Evolutionary conservation across 2,888 invertebrate genomes (phyloP), one percentile per base, ranked within the genome.

Genomic region (Mesorhabditis spiculigera): DNA sequence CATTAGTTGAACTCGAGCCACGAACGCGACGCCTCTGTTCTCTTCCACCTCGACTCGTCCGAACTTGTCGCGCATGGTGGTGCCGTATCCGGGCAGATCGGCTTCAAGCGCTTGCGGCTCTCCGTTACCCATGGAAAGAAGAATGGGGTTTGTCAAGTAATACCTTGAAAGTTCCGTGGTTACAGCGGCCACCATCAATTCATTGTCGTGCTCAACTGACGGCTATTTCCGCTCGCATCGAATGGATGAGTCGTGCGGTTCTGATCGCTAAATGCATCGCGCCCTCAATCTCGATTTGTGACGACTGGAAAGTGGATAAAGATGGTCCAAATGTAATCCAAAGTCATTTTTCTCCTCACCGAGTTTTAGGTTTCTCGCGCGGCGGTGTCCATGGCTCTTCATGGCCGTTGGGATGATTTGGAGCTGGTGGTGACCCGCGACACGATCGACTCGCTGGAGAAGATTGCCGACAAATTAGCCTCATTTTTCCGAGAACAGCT

Each of bases 171-270:
- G 13, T 16, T 45, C 28, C n/a, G 3, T 6, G 4, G n/a, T 63
- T 74, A 41, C 73, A 82, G 73, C 72, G 71, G 8, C 67, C 79
- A 4, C 84, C 84, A 8, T 71, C 74, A 8, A 83, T 81, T 67
- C 71, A 73, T n/a, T 74, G 73, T 10, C 73, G 73, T 8, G 42
- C 82, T n/a, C 67, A 76, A 63, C 50, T 84, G 45, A 75, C 73
- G 2, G 71, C 73, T 66, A 68, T 83, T 43, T 76, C 79, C 41
- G 89, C 94, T 79, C 90, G 95, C 41, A 89, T 97, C 71, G 97
- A 97, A 89, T 97, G 97, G 89, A 97, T 97, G 97, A 95, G 95
- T 74, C 93, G 95, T n/a, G 91, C 93, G 61, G 94, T 94, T 71
- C 88, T 97, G 73, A 93, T 97, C 91, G 92, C 92, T 8, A 71